A percentile compares a stretch with the other conserved stretches of the same genome.
These are phyloP conservation scores for Pionites leucogaster DNA, from an alignment of 2,113 vertebrate species.

Conservation along the genomic window DNA sequence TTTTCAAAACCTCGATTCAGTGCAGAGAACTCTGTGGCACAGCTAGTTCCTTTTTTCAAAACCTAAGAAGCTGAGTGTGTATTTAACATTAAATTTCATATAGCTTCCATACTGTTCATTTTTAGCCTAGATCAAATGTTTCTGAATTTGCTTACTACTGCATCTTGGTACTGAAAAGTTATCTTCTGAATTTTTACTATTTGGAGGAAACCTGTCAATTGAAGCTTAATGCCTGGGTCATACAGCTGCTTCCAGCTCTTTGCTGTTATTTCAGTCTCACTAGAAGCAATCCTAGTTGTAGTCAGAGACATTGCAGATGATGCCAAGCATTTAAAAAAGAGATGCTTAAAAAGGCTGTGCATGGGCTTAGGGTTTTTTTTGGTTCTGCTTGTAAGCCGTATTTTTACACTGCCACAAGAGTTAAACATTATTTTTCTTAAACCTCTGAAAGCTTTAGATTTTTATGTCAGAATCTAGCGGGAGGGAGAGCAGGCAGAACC, in stretches of 20 bases:
- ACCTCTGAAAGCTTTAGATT: background rate
- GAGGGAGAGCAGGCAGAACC: background rate
- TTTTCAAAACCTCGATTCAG: constrained; percentile 6
- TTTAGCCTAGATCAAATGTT: background rate
- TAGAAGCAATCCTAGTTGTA: background rate
- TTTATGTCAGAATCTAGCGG: background rate
- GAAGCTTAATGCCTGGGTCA: background rate
- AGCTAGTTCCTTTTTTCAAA: background rate
- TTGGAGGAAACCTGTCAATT: background rate
- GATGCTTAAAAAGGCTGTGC: background rate
- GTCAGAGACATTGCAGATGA: background rate
- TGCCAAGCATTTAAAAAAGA: background rate
- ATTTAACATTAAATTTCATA: background rate
- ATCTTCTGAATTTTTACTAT: background rate
- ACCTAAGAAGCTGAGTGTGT: background rate
- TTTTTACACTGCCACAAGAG: background rate
- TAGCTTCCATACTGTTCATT: background rate
- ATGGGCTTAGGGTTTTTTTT: background rate
- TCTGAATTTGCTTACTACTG: background rate
- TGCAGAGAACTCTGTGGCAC: background rate
- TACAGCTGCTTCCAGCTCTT: background rate
- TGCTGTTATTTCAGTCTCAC: background rate
- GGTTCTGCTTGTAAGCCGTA: background rate
- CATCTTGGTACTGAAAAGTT: background rate
- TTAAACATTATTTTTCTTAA: background rate